phyloP scores from a whole-genome alignment of 2,797 vertebrate species.

The Chelonia mydas region DNA sequence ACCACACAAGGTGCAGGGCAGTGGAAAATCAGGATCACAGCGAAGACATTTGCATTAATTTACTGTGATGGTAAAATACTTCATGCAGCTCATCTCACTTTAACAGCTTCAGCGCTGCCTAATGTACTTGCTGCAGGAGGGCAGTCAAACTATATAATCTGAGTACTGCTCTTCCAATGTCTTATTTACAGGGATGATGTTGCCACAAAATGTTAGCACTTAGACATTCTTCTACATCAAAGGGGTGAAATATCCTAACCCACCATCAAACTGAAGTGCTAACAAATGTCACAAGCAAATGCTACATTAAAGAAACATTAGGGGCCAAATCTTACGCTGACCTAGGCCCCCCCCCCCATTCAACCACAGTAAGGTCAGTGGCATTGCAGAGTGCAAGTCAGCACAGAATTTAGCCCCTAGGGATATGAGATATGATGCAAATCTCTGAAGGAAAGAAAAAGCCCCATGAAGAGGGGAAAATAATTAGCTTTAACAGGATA shows the following conservation, averaged over 20 bases:
- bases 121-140: accelerated
- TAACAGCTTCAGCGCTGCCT: neutral
- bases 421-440: neutral
- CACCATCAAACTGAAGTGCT: neutral
- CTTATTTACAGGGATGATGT: neutral
- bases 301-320: neutral
- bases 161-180: neutral
- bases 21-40: neutral
- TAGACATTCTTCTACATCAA: neutral
- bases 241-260: neutral
- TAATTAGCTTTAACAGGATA: neutral
- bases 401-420: neutral
- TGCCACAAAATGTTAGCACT: neutral
- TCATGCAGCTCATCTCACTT: neutral
- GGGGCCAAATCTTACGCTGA: neutral
- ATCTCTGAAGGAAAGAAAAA: neutral
- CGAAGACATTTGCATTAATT: neutral
- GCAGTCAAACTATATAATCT: neutral
- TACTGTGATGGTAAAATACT: neutral
- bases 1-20: neutral
- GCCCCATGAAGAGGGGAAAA: neutral
- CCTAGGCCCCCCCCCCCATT: neutral
- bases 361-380: neutral
- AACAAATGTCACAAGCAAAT: neutral
- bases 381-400: neutral